These are phyloP conservation scores for Drosophila vallismaia DNA, from an alignment of 2,888 invertebrate species.

Conservation along the genomic window DNA sequence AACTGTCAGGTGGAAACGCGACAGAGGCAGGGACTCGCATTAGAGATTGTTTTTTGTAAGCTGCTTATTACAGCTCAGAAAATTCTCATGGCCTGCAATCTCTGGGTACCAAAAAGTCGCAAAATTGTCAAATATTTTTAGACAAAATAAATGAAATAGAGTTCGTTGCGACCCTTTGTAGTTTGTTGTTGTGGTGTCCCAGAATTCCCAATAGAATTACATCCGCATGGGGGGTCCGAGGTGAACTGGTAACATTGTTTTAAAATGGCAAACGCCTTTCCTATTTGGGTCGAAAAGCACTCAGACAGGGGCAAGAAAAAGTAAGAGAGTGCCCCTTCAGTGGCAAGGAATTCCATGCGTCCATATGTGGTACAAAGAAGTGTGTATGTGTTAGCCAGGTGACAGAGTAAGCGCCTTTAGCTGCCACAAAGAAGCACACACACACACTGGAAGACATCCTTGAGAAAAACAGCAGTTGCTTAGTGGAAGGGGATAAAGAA, in stretches of 20 bases:
- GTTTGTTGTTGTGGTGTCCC: constrained; percentile 12
- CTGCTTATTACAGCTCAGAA: constrained; percentile 49
- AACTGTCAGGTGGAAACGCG: constrained; percentile 20
- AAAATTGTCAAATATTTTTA: constrained; percentile 45
- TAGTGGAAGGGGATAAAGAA: constrained; percentile 43
- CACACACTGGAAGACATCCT: constrained; percentile 1
- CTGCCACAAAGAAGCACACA: constrained; percentile 52
- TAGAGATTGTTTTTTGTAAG: constrained; percentile 46
- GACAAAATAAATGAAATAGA: constrained; percentile 41
- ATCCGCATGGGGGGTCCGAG: constrained; percentile 13
- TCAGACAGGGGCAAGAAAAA: constrained; percentile 58
- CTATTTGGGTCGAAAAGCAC: constrained; percentile 74
- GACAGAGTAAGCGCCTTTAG: constrained; percentile 74
- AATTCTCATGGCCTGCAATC: constrained; percentile 22
- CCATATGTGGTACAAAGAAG: constrained; percentile 2
- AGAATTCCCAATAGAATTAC: constrained; percentile 29
- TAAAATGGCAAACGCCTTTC: constrained; percentile 41
- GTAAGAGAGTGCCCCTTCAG: constrained; percentile 8
- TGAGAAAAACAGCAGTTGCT: constrained; percentile 32
- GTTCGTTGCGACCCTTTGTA: constrained; percentile 5
- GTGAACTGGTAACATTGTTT: constrained; percentile 54
- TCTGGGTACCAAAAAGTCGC: constrained; percentile 18
- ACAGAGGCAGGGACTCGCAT: constrained; percentile 20
- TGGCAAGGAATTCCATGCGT: constrained; percentile 22
- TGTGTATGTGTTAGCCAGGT: constrained; percentile 60